phyloP scores from a whole-genome alignment of 2,113 vertebrate species.

The Silurus asotus region DNA sequence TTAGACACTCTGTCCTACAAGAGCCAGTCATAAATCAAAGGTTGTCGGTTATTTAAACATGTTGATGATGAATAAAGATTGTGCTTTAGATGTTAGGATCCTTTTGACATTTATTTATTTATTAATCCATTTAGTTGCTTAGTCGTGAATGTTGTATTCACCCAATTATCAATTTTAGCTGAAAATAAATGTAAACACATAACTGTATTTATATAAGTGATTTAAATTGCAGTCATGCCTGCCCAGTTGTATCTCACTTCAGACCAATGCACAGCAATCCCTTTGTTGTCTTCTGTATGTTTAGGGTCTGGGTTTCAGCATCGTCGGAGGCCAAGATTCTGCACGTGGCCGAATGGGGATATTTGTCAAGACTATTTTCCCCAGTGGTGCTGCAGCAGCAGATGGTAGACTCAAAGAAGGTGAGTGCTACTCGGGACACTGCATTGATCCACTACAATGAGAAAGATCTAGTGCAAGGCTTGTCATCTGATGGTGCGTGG shows the following conservation, averaged over 20 bases:
- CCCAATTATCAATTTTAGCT: background rate
- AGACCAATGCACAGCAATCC: background rate
- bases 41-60: background rate
- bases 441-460: background rate
- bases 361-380: slow-evolving; percentile 97
- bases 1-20: background rate
- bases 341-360: slow-evolving; percentile 95
- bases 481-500: background rate
- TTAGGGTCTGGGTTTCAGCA: slow-evolving; percentile 94
- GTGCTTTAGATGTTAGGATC: background rate
- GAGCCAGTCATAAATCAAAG: slow-evolving; percentile 6
- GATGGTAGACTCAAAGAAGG: slow-evolving; percentile 95
- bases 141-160: background rate
- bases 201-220: background rate
- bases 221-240: background rate
- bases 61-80: slow-evolving; percentile 8
- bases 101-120: background rate
- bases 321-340: slow-evolving; percentile 95
- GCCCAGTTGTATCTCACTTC: background rate
- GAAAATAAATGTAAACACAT: background rate
- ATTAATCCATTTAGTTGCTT: background rate
- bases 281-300: slow-evolving; percentile 23
- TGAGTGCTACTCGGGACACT: slow-evolving; percentile 55
- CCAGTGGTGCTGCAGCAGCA: slow-evolving; percentile 89
- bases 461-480: background rate